Base-by-base conservation (phyloP, 2,113 vertebrate species). In the Zapus hudsonius region DNA sequence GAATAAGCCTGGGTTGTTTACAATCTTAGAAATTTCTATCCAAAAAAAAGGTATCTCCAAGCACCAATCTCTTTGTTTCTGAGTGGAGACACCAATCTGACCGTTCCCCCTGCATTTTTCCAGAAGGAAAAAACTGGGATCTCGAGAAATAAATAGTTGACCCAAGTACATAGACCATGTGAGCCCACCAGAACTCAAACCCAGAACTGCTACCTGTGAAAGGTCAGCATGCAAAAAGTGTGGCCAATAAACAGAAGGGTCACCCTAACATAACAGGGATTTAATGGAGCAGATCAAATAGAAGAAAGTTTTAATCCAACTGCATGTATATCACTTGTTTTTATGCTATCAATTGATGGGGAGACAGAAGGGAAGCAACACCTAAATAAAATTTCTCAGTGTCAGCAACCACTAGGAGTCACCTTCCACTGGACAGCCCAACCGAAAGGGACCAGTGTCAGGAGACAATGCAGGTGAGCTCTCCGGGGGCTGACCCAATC, bases 301-400 rank as follows among this genome's bases (percentile, higher is more conserved):
- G 3, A 63, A 76, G 25, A 82, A 73, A 27, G 27, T 73, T 90
- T 86, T 74, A 44, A 72, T 87, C 33, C 52, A 75, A 93, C 3
- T 47, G 3, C 40, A 57, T 61, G 13, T 3, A 66, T 33, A 84
- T 7, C n/a, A 9, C 17, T 36, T 70, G 23, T 36, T 82, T n/a
- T 40, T 36, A 78, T 27, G 13, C 33, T 52, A 78, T 25, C 63
- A 78, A 36, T 0, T 38, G 63, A 64, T 19, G 44, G 29, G 25
- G 9, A 2, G 11, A 69, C n/a, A 75, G 59, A 73, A 91, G 44
- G 83, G 93, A 92, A 63, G 87, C 89, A 78, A 75, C 82, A 96
- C 92, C 93, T 96, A 96, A 97, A 97, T 95, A 96, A 97, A 98
- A 96, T 89, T 96, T 94, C 96, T 96, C 92, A 33, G 91, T 95